Evolutionary conservation across 2,888 invertebrate species (phyloP), one percentile per base, ranked within the genome.

Genomic region (Parapristionchus giblindavisi): DNA sequence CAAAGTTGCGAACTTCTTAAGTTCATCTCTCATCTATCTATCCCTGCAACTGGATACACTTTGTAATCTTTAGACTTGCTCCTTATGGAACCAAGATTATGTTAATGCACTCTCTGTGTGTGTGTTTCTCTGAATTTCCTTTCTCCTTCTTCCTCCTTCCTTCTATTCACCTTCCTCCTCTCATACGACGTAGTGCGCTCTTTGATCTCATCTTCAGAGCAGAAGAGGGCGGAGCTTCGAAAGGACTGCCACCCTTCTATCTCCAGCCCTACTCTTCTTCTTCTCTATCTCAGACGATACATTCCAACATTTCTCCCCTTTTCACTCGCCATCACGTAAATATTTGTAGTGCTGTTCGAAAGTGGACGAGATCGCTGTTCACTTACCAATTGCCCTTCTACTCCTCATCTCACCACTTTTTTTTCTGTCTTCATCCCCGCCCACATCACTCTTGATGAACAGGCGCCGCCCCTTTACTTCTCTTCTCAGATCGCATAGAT

Each of bases 141-240:
- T 24, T 54, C 51, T 38, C 54, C 51, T 66, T 51, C 51, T 29
- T 48, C 66, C 32, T 6, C 51, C 38, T 27, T n/a, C 34, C 21
- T 21, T 65, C 43, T n/a, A 51, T 65, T 11, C 38, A 34, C 36
- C 52, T 61, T 52, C 27, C 52, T 56, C 32, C 52, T 27, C 1
- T 34, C 24, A 61, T 11, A 34, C 63, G 29, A 40, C 63, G 43
- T 43, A 40, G 11, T 43, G 43, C 43, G 52, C 68, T 51, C 68
- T 68, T 34, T 52, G 52, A 68, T 68, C 68, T 36, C 68, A 27
- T 52, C 51, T 71, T 71, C 71, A n/a, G 38, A 40, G 40, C 71
- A 43, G 54, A 38, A 43, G 58, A 14, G 71, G 58, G 71, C 71
- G 71, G 71, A 29, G 71, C 40, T 51, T 54, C 11, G 38, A 29